phyloP scores from a whole-genome alignment of 2,113 vertebrate genomes.

The Apistogramma diplotaenia region DNA sequence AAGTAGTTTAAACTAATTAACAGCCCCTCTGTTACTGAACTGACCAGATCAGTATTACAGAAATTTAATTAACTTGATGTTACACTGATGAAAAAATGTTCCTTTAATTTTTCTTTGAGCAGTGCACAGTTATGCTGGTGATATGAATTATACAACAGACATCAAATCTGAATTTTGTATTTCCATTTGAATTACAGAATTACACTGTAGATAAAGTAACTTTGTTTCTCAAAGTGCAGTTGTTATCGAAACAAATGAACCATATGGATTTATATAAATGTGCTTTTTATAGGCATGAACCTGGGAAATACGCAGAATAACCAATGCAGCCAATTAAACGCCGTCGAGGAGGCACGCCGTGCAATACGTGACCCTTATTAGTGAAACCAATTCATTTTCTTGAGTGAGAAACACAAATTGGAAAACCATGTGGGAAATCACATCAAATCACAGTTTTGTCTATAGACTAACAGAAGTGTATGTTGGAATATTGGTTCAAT shows the following conservation, averaged over 20 bases:
- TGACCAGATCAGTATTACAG: no score
- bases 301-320: neutral
- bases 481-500: slow-evolving; percentile 54
- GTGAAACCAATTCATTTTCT: slow-evolving; percentile 26
- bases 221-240: neutral
- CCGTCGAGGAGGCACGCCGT: neutral
- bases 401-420: slow-evolving; percentile 16
- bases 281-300: neutral
- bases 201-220: neutral
- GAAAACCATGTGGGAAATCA: slow-evolving; percentile 62
- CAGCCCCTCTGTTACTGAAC: no score
- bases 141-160: neutral
- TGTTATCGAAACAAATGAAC: neutral
- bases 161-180: neutral
- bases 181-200: neutral
- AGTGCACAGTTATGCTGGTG: neutral
- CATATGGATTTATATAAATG: neutral
- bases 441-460: slow-evolving; percentile 43
- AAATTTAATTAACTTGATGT: no score
- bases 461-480: slow-evolving; percentile 47
- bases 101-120: no score
- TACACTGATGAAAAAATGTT: no score
- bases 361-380: slow-evolving; percentile 1
- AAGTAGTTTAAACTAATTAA: no score
- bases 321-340: neutral